Evolutionary conservation across 92 coral and sea anemone species (phyloP).

Genomic region (Montipora capitata): DNA sequence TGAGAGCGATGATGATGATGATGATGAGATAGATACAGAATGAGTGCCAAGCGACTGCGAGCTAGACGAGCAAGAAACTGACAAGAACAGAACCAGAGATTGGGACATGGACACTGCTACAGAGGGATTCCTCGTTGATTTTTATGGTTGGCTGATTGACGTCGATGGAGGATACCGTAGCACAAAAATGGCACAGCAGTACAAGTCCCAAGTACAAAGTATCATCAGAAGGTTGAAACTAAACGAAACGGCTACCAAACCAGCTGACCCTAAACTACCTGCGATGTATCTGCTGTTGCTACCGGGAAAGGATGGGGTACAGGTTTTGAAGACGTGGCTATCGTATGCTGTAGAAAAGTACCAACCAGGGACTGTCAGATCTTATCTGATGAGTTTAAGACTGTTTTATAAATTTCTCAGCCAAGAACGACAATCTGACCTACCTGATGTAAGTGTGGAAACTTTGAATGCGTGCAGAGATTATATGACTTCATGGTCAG

Average conservation of each 20-base stretch:
- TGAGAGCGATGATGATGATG: constrained; percentile 32
- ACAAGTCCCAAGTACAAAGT: constrained; percentile 54
- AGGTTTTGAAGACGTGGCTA: constrained; percentile 38
- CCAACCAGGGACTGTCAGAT: constrained; percentile 67
- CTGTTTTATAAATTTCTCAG: constrained; percentile 43
- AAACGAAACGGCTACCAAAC: neutral
- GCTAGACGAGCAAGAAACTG: constrained; percentile 3
- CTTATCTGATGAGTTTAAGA: constrained; percentile 65
- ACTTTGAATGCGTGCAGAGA: constrained; percentile 31
- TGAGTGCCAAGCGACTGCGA: constrained; percentile 41
- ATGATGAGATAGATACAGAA: constrained; percentile 7
- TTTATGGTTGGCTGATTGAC: constrained; percentile 30
- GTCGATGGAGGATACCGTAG: constrained; percentile 68
- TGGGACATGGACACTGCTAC: neutral
- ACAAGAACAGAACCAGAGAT: neutral
- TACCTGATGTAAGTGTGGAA: constrained; percentile 36
- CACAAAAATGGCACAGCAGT: constrained; percentile 47
- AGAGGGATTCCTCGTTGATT: constrained; percentile 22
- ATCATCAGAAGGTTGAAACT: constrained; percentile 30
- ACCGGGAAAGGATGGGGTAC: constrained; percentile 25
- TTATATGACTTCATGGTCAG: constrained; percentile 44
- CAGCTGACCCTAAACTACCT: neutral
- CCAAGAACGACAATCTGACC: constrained; percentile 20
- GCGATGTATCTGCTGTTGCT: neutral
- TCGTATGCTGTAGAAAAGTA: constrained; percentile 33